A percentile compares a stretch with the other conserved stretches of the same genome.
Conservation (phyloP, 1,140 invertebrate genomes). For the Anagrus nilaparvatae region DNA sequence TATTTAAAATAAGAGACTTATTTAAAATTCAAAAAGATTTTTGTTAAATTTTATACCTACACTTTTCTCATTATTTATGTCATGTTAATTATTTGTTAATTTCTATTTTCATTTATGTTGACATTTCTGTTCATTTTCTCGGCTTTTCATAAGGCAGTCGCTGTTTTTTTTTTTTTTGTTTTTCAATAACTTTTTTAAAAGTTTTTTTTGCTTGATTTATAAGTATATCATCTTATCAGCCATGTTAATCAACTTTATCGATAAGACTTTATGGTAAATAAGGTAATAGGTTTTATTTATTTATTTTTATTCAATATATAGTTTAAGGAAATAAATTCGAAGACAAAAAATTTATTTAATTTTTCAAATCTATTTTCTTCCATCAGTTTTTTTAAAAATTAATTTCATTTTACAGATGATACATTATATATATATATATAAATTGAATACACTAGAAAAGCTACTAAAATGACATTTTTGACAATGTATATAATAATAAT, state of each 20-base stretch:
- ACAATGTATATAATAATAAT: too few species aligned
- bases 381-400: too few species aligned
- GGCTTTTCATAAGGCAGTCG: constrained; percentile 30
- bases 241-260: too few species aligned
- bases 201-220: not conserved
- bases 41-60: constrained; percentile 18
- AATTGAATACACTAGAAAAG: too few species aligned
- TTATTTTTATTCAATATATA: not conserved
- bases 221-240: too few species aligned
- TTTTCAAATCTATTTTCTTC: too few species aligned
- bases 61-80: constrained; percentile 11
- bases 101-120: constrained; percentile 4
- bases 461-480: too few species aligned
- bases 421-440: too few species aligned
- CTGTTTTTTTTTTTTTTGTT: constrained; percentile 21
- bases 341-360: too few species aligned
- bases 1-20: too few species aligned
- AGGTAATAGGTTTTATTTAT: not conserved
- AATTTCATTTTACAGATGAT: too few species aligned
- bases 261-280: constrained; percentile 2
- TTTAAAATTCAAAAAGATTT: constrained; percentile 24
- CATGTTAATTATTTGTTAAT: constrained; percentile 12
- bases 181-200: not conserved
- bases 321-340: too few species aligned
- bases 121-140: constrained; percentile 17